A percentile compares a stretch with the other conserved stretches of the same genome.
Conservation (phyloP, 2,113 vertebrate species). For the Sebastes schlegelii region DNA sequence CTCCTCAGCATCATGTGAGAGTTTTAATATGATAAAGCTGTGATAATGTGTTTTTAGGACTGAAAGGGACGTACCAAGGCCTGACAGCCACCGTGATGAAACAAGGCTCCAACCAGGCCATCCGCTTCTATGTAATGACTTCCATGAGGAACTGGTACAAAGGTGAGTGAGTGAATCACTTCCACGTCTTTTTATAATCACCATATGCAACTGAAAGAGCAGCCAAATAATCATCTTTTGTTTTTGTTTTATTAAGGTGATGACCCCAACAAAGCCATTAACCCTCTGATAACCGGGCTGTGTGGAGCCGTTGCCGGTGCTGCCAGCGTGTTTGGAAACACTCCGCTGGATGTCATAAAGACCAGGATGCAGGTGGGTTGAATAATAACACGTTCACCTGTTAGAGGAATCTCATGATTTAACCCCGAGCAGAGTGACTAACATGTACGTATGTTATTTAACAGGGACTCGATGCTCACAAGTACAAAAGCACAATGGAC, state of each 20-base stretch:
- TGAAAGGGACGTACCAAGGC: constrained; percentile 95
- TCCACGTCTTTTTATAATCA: background rate
- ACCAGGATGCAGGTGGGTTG: constrained; percentile 94
- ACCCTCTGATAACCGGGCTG: constrained; percentile 90
- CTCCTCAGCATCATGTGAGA: background rate
- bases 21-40: background rate
- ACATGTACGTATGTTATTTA: background rate
- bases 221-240: accelerated
- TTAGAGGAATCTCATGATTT: background rate
- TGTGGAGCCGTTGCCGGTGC: constrained; percentile 94
- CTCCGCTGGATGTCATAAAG: constrained; percentile 96
- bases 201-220: background rate
- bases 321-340: constrained; percentile 96
- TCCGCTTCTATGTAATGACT: constrained; percentile 98
- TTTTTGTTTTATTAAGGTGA: constrained; percentile 83
- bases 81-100: constrained; percentile 95
- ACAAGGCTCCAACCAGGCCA: constrained; percentile 98
- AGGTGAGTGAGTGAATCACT: constrained; percentile 80
- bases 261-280: constrained; percentile 90
- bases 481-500: constrained; percentile 94
- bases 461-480: constrained; percentile 95
- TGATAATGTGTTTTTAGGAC: constrained; percentile 75
- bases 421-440: background rate
- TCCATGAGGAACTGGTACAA: constrained; percentile 97
- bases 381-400: background rate